Conservation (phyloP, 2,113 vertebrate genomes). For the Salvelinus fontinalis region DNA sequence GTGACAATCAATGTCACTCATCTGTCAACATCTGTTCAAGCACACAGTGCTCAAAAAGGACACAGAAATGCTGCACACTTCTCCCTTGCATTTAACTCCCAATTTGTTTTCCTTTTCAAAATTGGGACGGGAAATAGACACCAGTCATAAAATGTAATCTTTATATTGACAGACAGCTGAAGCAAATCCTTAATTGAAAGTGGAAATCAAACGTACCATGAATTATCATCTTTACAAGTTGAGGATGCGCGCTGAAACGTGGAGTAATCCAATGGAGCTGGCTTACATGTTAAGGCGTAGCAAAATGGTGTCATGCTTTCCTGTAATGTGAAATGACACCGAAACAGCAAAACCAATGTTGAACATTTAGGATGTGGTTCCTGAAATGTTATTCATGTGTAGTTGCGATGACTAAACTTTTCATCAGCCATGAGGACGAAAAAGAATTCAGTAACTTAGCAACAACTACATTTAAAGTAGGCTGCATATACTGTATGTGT, state of each 20-base stretch:
- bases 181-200: conserved; percentile 71
- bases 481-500: too few relatives aligned
- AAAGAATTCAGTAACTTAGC: not conserved
- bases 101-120: conserved; percentile 35
- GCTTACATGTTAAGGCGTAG: conserved; percentile 43
- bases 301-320: conserved; percentile 60
- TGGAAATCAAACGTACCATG: conserved; percentile 61
- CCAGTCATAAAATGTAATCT: conserved; percentile 67
- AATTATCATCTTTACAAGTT: conserved; percentile 63
- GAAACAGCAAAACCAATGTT: conserved; percentile 66
- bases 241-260: conserved; percentile 46
- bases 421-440: not conserved
- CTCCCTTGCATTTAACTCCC: conserved; percentile 10
- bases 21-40: conserved; percentile 41
- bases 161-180: conserved; percentile 67
- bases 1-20: conserved; percentile 14
- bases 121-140: conserved; percentile 39
- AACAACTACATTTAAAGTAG: too few relatives aligned
- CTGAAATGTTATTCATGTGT: conserved; percentile 60
- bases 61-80: not conserved
- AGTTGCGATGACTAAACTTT: conserved; percentile 37
- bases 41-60: too few relatives aligned
- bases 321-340: conserved; percentile 67
- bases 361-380: conserved; percentile 59
- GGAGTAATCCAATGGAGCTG: conserved; percentile 61